Evolutionary conservation across 1,140 invertebrate species (phyloP).

Genomic region (Halictus rubicundus): DNA sequence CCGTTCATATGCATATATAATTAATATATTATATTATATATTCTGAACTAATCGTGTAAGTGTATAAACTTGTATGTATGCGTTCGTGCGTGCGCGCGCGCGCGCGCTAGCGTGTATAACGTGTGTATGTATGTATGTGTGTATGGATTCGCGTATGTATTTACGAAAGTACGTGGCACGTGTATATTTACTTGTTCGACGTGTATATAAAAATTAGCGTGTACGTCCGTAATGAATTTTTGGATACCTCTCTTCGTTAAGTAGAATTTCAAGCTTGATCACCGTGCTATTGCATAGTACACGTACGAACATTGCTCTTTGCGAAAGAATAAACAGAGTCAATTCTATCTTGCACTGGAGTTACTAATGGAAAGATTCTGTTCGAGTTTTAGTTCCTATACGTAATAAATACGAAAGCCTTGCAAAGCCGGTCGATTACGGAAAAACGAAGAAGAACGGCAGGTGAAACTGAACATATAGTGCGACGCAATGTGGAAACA

Average conservation of each 20-base stretch:
- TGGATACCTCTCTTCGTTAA: conserved; percentile 75
- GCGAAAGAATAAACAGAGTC: conserved; percentile 46
- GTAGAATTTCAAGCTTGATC: conserved; percentile 61
- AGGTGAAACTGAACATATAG: too few relatives aligned
- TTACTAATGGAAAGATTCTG: conserved; percentile 50
- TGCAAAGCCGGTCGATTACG: too few relatives aligned
- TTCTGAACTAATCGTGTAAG: too few relatives aligned
- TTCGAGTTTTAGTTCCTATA: conserved; percentile 57
- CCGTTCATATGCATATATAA: too few relatives aligned
- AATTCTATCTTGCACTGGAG: conserved; percentile 54
- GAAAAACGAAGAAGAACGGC: too few relatives aligned
- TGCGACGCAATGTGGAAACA: too few relatives aligned
- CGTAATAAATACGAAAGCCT: not conserved
- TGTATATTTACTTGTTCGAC: not conserved
- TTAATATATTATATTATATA: too few relatives aligned
- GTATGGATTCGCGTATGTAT: conserved; percentile 6
- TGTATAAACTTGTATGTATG: not conserved
- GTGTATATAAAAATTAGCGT: conserved; percentile 57
- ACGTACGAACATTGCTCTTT: conserved; percentile 44
- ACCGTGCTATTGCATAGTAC: conserved; percentile 55
- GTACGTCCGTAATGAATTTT: conserved; percentile 45
- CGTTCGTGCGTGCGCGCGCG: too few relatives aligned
- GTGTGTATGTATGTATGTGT: too few relatives aligned
- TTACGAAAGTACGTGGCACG: conserved; percentile 31
- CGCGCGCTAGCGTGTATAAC: too few relatives aligned